Percentiles rank a stretch among this genome's conserved stretches.
phyloP scores from a whole-genome alignment of 2,888 invertebrate species.

The Furcula furcula region DNA sequence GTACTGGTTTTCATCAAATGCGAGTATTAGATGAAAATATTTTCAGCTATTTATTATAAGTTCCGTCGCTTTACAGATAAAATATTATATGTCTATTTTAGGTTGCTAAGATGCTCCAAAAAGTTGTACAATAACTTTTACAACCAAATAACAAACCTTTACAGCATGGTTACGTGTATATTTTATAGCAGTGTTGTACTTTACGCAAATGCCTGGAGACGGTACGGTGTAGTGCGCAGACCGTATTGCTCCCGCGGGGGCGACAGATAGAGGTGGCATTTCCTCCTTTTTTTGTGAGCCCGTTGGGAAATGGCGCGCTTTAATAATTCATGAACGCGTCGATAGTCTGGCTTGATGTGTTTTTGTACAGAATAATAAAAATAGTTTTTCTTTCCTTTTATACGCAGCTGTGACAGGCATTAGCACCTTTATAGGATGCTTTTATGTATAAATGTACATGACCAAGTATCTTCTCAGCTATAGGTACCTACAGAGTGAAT shows the following conservation, averaged over 20 bases:
- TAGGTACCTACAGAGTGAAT: too few relatives aligned
- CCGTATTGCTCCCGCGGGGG: constrained; percentile 34
- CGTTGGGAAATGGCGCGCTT: constrained; percentile 49
- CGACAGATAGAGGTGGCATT: constrained; percentile 52
- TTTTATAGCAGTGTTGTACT: constrained; percentile 44
- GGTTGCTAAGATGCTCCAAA: too few relatives aligned
- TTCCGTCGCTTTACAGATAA: too few relatives aligned
- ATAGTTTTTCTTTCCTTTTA: not conserved
- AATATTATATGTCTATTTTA: too few relatives aligned
- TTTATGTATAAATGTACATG: too few relatives aligned
- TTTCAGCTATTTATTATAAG: too few relatives aligned
- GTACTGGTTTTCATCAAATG: too few relatives aligned
- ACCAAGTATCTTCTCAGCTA: too few relatives aligned
- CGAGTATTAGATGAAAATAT: too few relatives aligned
- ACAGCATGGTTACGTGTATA: constrained; percentile 28
- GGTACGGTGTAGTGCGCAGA: constrained; percentile 10
- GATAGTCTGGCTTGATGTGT: constrained; percentile 32
- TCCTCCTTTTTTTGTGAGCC: constrained; percentile 49
- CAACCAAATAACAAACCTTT: constrained; percentile 6
- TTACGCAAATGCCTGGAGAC: constrained; percentile 32
- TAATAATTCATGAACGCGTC: constrained; percentile 61
- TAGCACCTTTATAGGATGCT: too few relatives aligned
- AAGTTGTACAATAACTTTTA: too few relatives aligned
- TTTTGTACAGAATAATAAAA: not conserved
- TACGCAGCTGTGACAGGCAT: not conserved